Evolutionary conservation across 2,113 vertebrate genomes (phyloP), one percentile per base, ranked within the genome.

Genomic region (Oceanodroma tethys): DNA sequence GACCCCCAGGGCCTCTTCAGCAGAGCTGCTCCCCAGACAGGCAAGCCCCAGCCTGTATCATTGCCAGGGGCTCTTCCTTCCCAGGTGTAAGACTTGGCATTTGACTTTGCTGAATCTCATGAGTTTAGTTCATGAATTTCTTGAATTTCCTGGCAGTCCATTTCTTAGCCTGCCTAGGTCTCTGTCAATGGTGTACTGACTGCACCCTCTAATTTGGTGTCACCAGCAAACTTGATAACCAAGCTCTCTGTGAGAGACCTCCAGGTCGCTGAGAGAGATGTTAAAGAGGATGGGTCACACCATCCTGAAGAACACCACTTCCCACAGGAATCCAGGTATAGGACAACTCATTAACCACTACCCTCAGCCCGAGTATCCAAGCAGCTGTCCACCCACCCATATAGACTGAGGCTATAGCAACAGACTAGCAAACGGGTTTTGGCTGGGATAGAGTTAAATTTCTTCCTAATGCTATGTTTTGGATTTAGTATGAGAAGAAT

Each of bases 1-100:
- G 22, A 81, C 10, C 1, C 9, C 13, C 7, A 0, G 0, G 23
- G 22, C 13, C 11, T 43, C 43, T 48, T 73, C 59, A 42, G 10
- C 9, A 55, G 30, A 63, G 12, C n/a, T 62, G 34, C 55, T 73
- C 16, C 10, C 26, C 30, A 40, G 29, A 36, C 20, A 78, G 23
- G 20, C 18, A 53, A 59, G 9, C 4, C 14, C 12, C 26, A 42
- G 14, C 9, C 43, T 43, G 48, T 47, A 63, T 32, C 34, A 26
- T 12, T 58, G 38, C 16, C 34, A 52, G 48, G 11, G 13, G 7
- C 17, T 55, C 13, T 47, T 88, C 1, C 0, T 66, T 48, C 16
- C 10, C 59, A 62, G 6, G 9, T 52, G 13, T 21, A 72, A 11
- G 13, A 66, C 40, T n/a, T 38, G 4, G 17, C 15, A 45, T 25